Evolutionary conservation across 2,113 vertebrate species (phyloP), one percentile per base, ranked within the genome.

Genomic region (Hylia prasina): DNA sequence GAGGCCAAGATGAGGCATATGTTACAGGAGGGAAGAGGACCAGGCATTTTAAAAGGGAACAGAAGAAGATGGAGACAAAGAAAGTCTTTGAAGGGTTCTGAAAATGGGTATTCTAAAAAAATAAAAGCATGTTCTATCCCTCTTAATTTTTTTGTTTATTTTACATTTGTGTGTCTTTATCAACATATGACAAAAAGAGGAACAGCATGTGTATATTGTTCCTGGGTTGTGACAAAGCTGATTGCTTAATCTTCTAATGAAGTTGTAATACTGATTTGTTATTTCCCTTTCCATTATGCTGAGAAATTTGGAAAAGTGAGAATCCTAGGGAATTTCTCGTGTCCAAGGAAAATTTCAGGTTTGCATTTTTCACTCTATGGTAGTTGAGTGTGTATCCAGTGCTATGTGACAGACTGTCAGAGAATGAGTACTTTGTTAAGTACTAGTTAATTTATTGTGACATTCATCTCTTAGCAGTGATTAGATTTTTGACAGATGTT

Each of bases 381-480:
- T 28, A 72, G 53, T 33, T 0, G 4, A 47, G 15, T 61, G 39
- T 37, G 6, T 53, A 77, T 76, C 61, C 68, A 45, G 11, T 70
- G 45, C 10, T 33, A 16, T 63, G 61, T 79, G 81, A 87, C 42
- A 86, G 84, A 25, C 44, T 79, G 85, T 63, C 91, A 85, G 61
- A 68, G 71, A 72, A 64, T 42, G 13, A 90, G 44, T 47, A 71
- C 33, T 87, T 89, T 64, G 58, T 76, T 82, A 81, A 82, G 40
- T 65, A n/a, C 24, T 70, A 47, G 63, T 61, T 94, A 89, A 91
- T 91, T 94, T 91, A 65, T 77, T 84, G 39, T 95, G 83, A 89
- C 69, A 50, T 53, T 69, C 16, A 57, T 83, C 84, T 87, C 33
- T 81, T 77, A 69, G 58, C 50, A 53, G 31, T 53, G 64, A 89